Base-by-base conservation (phyloP, 53 echinoderm and acorn worm species). In the Arbacia lixula region DNA sequence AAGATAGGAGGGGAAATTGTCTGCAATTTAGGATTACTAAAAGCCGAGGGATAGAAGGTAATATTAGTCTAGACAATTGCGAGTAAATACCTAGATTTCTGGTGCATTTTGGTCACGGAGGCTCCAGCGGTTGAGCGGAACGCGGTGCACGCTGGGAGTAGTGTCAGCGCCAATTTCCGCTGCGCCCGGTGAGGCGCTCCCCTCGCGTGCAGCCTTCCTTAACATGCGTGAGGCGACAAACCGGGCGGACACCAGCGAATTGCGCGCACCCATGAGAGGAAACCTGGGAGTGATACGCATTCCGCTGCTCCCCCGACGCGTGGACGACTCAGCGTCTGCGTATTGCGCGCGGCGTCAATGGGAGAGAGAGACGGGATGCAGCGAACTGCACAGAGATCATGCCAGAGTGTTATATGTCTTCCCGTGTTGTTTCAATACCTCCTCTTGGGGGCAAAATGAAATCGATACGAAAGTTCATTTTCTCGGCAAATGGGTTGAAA, bases 391-490 rank as follows among this genome's bases (percentile, higher is more conserved):
- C 3, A 38, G 38, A 40, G 72, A 46, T 26, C 40, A 1, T 19
- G 27, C 30, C 28, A 29, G 4, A 49, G 72, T 49, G 72, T 72
- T 72, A 46, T 42, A 72, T 72, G 41, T 72, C 50, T 72, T 72
- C 72, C 72, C 43, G 26, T 72, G 72, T 72, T 72, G 72, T 72
- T 72, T 72, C 72, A 14, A 72, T 46, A 5, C 29, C 24, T 2
- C 31, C 72, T 49, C 72, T 28, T 21, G 72, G 30, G 72, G 50
- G 25, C 17, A 2, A 26, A 2, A 49, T 72, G 72, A 46, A 72
- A 72, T 72, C 28, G 72, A 72, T 72, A 72, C 50, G 43, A 72
- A 49, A 72, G 72, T 72, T 72, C 43, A 49, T 72, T 72, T 72
- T 35, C 22, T 12, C 3, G 41, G 14, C 4, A 28, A 72, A 49